Base-by-base conservation (phyloP, 2,797 vertebrate genomes). In the Silurus lanzhouensis region DNA sequence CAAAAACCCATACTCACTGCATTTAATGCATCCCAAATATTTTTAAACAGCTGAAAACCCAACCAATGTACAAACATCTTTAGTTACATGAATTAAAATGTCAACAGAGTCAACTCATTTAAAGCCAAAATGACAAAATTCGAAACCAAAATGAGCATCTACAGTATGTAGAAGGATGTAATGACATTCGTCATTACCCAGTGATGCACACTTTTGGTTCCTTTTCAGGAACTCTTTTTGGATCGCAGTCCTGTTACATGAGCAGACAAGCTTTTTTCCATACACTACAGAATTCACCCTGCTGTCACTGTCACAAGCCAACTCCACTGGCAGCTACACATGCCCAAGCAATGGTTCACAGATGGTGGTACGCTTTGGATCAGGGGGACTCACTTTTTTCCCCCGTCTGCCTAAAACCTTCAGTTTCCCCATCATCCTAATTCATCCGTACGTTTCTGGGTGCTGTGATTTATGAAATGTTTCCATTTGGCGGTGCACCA, bases 301-400 rank as follows among this genome's bases (percentile, higher is more conserved):
- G 77, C 77, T 67, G 78, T 81, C 70, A 74, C 68, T 31, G 77
- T 70, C 31, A 48, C 77, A 83, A 78, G 55, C 81, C 74, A 57
- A 55, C 52, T 83, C 46, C 52, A 25, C 70, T 81, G 70, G 63
- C 68, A 84, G 68, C 52, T 71, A 68, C 46, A 83, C 82, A 76
- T 75, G 70, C 83, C 55, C 77, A 52, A 81, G 78, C 77, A 67
- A 76, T 9, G 55, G 10, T 76, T 75, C 86, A 75, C 76, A 87
- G 86, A 81, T 84, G 78, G 86, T 84, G 63, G 76, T 46, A 52
- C 13, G 1, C 57, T 20, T 61, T 68, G 81, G 81, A 71, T 77
- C 44, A 27, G 38, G 17, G 58, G 2, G 20, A 75, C 48, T 63
- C 66, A 31, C n/a, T 44, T 75, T 27, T 22, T 22, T 19, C 10